Evolutionary conservation across 2,113 vertebrate species (phyloP), one percentile per base, ranked within the genome.

Genomic region (Oceanodroma tethys): DNA sequence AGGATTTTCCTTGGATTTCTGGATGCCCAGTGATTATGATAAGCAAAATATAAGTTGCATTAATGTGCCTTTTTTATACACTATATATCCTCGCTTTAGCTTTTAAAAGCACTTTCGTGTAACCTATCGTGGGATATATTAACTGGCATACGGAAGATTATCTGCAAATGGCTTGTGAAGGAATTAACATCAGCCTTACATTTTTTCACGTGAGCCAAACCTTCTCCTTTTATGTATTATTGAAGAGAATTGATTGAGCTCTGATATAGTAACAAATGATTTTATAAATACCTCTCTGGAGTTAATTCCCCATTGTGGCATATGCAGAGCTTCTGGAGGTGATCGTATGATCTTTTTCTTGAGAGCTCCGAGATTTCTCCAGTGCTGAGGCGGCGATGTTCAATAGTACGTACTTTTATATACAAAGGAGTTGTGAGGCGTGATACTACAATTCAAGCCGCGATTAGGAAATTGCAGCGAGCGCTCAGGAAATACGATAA

Each of bases 151-250:
- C 0, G 1, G 72, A 34, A 83, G 92, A 82, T 90, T 84, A 74
- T 96, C 87, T 86, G 84, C 84, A 93, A 66, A 83, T 76, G 63
- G 47, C 73, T 93, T 81, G 68, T 81, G 88, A 90, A 96, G 71
- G 88, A 92, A 90, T 94, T 68, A 86, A 66, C 91, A 71, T 82
- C 67, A 81, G 76, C 89, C 81, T 86, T 78, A 81, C 8, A 0
- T 91, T 95, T 95, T 84, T 90, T 93, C 36, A 22, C 72, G 15
- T 62, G 75, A 94, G 79, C 90, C 92, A 94, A 95, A 92, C 81
- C 88, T 86, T 75, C 83, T 89, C 55, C 86, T 96, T 95, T 95
- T 90, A 89, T 95, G 65, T 96, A 75, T 96, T 97, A 85, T 86
- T 90, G 95, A 97, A 95, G 86, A 91, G 90, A 78, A 82, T 81